phyloP scores from a whole-genome alignment of 2,888 invertebrate species.

The Tribolium freemani region DNA sequence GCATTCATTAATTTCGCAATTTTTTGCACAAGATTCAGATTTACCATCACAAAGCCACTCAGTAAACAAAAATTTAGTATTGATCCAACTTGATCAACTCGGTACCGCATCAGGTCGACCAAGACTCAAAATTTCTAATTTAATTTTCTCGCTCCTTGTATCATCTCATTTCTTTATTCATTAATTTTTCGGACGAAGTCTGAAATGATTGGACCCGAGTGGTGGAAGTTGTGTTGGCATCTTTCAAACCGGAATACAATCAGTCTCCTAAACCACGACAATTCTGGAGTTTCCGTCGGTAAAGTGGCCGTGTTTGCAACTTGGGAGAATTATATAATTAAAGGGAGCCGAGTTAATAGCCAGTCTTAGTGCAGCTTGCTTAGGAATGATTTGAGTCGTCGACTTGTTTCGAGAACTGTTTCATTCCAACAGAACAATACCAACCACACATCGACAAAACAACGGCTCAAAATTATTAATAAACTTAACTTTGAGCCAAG shows the following conservation, averaged over 20 bases:
- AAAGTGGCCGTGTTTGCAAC: constrained; percentile 14
- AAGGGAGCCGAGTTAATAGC: background rate
- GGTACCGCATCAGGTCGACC: too few relatives aligned
- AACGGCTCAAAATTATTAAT: constrained; percentile 7
- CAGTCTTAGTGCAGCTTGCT: constrained; percentile 3
- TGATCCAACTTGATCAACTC: background rate
- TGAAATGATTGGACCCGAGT: too few relatives aligned
- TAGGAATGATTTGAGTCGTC: background rate
- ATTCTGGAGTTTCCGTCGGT: constrained; percentile 1
- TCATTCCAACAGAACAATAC: background rate
- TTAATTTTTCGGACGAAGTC: background rate
- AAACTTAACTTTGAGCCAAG: background rate
- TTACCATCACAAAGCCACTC: background rate
- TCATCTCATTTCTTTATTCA: constrained; percentile 6
- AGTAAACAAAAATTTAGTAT: background rate
- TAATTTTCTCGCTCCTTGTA: constrained; percentile 2
- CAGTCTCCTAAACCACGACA: constrained; percentile 15
- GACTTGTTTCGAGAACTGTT: constrained; percentile 1
- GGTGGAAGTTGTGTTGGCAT: background rate
- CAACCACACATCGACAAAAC: constrained; percentile 5
- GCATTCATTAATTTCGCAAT: constrained; percentile 7
- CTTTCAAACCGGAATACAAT: constrained; percentile 11
- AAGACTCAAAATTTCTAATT: constrained; percentile 5
- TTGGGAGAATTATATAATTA: constrained; percentile 11
- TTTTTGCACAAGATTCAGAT: background rate